phyloP scores from a whole-genome alignment of 1,140 invertebrate genomes.

The Batillaria attramentaria region DNA sequence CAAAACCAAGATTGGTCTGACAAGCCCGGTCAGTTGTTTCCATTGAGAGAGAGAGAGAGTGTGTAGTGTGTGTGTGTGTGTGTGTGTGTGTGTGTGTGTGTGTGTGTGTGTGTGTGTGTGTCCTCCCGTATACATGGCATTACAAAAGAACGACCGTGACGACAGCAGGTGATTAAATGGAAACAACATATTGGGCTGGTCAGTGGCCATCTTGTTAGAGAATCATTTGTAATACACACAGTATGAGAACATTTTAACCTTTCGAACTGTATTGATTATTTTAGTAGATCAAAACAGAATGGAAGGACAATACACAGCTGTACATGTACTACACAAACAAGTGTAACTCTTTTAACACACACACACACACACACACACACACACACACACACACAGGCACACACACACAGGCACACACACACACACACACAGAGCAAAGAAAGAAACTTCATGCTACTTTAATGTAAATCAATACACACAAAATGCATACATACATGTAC shows the following conservation, averaged over 20 bases:
- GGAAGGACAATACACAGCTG: background rate
- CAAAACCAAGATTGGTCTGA: no score
- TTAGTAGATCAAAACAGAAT: background rate
- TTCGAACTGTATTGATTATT: background rate
- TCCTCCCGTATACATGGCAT: background rate
- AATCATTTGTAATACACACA: background rate
- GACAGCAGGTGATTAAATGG: no score
- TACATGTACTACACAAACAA: no score
- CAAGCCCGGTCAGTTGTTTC: no score
- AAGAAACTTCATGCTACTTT: no score
- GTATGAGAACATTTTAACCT: background rate
- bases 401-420: conserved; percentile 3
- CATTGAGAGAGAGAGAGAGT: background rate
- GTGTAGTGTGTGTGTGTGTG: conserved; percentile 4
- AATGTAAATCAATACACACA: no score
- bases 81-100: conserved; percentile 18
- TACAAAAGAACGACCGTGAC: background rate
- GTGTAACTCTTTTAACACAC: background rate
- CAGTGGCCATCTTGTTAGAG: background rate
- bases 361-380: conserved; percentile 12
- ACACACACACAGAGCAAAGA: background rate
- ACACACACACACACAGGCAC: background rate
- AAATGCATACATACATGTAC: no score
- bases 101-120: conserved; percentile 18
- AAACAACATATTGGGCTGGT: background rate